Evolutionary conservation across 1,140 invertebrate genomes (phyloP).

Genomic region (Glomeris maerens): DNA sequence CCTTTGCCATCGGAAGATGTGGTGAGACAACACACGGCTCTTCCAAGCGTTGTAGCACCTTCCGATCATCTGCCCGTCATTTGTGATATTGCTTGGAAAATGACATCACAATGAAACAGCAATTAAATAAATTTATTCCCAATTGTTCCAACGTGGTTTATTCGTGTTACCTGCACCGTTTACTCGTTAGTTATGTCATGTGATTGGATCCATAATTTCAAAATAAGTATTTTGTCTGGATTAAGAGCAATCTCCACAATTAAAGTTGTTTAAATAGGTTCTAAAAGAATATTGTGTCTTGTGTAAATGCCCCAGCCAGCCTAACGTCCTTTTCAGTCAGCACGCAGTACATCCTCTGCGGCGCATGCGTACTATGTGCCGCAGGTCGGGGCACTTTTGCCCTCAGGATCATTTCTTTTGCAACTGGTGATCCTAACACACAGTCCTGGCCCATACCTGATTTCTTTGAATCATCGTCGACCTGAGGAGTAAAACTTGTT

Average conservation of each 20-base stretch:
- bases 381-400: conserved; percentile 43
- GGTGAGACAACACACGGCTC: conserved; percentile 47
- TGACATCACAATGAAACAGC: too few relatives aligned
- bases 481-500: conserved; percentile 18
- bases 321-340: conserved; percentile 47
- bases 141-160: too few relatives aligned
- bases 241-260: too few relatives aligned
- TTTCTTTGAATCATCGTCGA: conserved; percentile 19
- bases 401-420: conserved; percentile 53
- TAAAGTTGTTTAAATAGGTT: too few relatives aligned
- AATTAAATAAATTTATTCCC: too few relatives aligned
- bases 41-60: conserved; percentile 74
- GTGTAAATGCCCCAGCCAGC: conserved; percentile 51
- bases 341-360: conserved; percentile 50
- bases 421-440: conserved; percentile 27
- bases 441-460: background rate
- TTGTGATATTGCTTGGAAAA: conserved; percentile 54
- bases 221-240: too few relatives aligned
- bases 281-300: conserved; percentile 56
- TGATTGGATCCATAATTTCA: too few relatives aligned
- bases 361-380: conserved; percentile 41
- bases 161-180: too few relatives aligned
- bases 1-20: conserved; percentile 64
- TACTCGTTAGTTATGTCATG: too few relatives aligned
- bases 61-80: conserved; percentile 84